Percentiles rank a stretch among this genome's conserved stretches.
phyloP scores from a whole-genome alignment of 2,888 invertebrate species.

The Drosophila paracracens region DNA sequence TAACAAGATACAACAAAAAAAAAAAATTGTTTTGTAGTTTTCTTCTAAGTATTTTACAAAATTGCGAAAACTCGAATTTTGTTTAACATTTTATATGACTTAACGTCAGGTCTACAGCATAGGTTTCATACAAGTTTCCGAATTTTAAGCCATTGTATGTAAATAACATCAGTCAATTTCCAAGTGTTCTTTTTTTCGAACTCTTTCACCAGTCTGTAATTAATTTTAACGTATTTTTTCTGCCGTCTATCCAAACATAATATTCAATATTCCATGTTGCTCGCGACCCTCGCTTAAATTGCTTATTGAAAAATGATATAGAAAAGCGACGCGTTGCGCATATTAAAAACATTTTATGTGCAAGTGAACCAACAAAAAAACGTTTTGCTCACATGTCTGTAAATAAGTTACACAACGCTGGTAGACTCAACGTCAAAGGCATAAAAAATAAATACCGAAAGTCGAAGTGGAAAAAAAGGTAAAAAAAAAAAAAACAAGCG shows the following conservation, averaged over 20 bases:
- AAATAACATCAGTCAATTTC: not conserved
- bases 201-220: constrained; percentile 7
- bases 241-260: constrained; percentile 3
- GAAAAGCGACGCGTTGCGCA: constrained; percentile 44
- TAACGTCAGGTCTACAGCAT: not conserved
- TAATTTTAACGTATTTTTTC: constrained; percentile 31
- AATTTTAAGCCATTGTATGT: not conserved
- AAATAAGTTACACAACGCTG: constrained; percentile 40
- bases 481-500: constrained; percentile 11
- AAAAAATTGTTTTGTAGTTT: not conserved
- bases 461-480: constrained; percentile 16
- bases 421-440: constrained; percentile 21
- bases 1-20: not conserved
- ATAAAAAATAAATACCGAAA: constrained; percentile 42
- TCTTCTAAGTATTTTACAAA: not conserved
- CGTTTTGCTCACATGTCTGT: constrained; percentile 27
- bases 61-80: not conserved
- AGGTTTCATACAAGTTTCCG: not conserved
- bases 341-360: constrained; percentile 59
- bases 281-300: constrained; percentile 27
- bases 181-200: not conserved
- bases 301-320: constrained; percentile 52
- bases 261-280: constrained; percentile 26
- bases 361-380: constrained; percentile 9
- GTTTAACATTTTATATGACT: not conserved